Conservation (phyloP, 2,888 invertebrate genomes). For the Drosophila nr. perissopoda region DNA sequence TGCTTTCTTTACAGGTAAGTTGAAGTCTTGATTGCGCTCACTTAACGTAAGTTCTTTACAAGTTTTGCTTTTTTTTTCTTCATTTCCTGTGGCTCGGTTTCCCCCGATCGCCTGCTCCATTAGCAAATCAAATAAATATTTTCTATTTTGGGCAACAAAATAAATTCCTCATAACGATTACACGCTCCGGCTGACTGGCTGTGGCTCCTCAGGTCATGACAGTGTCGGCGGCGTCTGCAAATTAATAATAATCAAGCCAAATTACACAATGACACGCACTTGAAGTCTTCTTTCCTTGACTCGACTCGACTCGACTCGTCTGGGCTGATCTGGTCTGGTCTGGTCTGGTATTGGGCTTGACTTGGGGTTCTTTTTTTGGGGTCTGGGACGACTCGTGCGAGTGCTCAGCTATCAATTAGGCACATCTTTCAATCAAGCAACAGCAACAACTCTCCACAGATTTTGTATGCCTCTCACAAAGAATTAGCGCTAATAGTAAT, state of each 20-base stretch:
- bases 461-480: conserved; percentile 50
- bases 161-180: conserved; percentile 47
- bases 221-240: conserved; percentile 63
- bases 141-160: conserved; percentile 55
- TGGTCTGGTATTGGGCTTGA: conserved; percentile 7
- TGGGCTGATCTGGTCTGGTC: conserved; percentile 8
- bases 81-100: conserved; percentile 12
- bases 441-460: conserved; percentile 41
- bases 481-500: conserved; percentile 76
- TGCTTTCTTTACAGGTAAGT: conserved; percentile 72
- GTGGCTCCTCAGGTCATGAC: conserved; percentile 21
- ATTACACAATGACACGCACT: conserved; percentile 81
- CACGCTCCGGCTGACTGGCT: conserved; percentile 13
- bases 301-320: conserved; percentile 8
- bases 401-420: conserved; percentile 77
- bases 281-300: conserved; percentile 46
- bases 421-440: conserved; percentile 79
- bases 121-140: conserved; percentile 74
- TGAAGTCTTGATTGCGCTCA: conserved; percentile 20
- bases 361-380: conserved; percentile 11
- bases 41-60: conserved; percentile 56
- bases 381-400: conserved; percentile 60
- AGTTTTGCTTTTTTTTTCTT: conserved; percentile 4
- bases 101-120: conserved; percentile 47
- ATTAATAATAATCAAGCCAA: conserved; percentile 80